These are phyloP conservation scores for Pollachius pollachius DNA, from an alignment of 2,113 vertebrate genomes.

Conservation along the genomic window DNA sequence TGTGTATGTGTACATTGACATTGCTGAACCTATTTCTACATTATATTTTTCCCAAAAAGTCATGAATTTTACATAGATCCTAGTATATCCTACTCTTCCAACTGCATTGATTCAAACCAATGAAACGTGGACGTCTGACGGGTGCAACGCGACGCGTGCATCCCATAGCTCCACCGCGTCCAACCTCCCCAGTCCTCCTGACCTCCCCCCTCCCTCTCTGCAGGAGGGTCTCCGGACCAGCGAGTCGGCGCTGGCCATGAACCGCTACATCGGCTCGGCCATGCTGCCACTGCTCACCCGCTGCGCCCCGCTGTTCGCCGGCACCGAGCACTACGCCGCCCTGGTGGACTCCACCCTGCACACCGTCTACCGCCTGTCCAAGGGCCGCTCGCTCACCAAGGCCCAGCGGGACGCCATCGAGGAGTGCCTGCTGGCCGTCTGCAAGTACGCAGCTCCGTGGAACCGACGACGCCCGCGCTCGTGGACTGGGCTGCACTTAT, in stretches of 20 bases:
- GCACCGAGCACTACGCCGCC: constrained; percentile 88
- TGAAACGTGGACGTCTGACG: too few species aligned
- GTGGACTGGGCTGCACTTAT: too few species aligned
- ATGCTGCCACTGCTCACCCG: constrained; percentile 92
- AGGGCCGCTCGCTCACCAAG: constrained; percentile 95
- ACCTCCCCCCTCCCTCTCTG: background rate
- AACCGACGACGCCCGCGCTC: background rate
- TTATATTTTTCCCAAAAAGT: too few species aligned
- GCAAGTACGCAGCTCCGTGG: constrained; percentile 79
- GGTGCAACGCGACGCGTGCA: too few species aligned
- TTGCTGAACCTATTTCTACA: too few species aligned
- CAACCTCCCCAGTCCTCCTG: too few species aligned
- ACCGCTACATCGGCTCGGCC: constrained; percentile 91
- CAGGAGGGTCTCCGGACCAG: constrained; percentile 93
- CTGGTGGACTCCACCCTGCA: constrained; percentile 93
- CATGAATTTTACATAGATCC: too few species aligned
- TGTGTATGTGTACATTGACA: too few species aligned
- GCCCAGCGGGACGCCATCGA: constrained; percentile 97
- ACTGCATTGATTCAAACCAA: too few species aligned
- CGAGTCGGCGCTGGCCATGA: constrained; percentile 92
- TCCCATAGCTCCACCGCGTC: too few species aligned
- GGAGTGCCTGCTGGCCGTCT: constrained; percentile 92
- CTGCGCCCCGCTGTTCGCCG: constrained; percentile 91
- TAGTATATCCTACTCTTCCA: too few species aligned
- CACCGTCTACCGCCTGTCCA: constrained; percentile 94